Percentiles rank a stretch among this genome's conserved stretches.
phyloP scores from a whole-genome alignment of 2,888 invertebrate genomes.

The Erannis defoliaria region DNA sequence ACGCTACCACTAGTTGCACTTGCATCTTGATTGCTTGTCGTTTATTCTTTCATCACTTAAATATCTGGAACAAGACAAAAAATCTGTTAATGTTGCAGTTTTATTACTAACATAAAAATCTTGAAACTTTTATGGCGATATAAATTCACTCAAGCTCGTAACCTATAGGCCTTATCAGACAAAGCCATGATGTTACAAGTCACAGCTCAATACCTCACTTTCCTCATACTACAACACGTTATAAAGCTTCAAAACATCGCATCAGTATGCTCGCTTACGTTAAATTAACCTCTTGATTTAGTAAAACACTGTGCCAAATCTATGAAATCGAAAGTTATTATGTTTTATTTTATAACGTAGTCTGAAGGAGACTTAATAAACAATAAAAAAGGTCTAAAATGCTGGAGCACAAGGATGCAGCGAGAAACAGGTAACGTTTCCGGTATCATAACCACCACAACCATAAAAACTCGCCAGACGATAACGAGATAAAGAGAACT shows the following conservation, averaged over 20 bases:
- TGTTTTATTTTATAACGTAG: neutral
- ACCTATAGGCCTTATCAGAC: conserved; percentile 6
- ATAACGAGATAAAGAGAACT: conserved; percentile 56
- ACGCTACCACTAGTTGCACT: conserved; percentile 68
- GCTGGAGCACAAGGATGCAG: conserved; percentile 64
- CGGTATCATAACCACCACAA: conserved; percentile 61
- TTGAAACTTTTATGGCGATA: conserved; percentile 32
- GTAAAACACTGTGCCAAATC: neutral
- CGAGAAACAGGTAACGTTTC: conserved; percentile 75
- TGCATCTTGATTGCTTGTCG: conserved; percentile 66
- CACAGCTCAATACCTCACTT: no score
- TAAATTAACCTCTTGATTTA: neutral
- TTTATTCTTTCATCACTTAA: conserved; percentile 65
- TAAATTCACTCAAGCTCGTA: conserved; percentile 34
- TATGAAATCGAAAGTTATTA: neutral
- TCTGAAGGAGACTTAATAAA: conserved; percentile 37
- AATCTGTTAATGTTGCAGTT: conserved; percentile 28
- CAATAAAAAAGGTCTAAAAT: conserved; percentile 56
- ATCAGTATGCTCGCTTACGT: neutral
- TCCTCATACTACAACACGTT: neutral
- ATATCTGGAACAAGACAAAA: conserved; percentile 71
- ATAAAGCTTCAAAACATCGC: neutral
- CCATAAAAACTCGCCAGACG: conserved; percentile 58
- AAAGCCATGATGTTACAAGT: neutral
- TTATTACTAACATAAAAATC: conserved; percentile 28